Evolutionary conservation across 2,113 vertebrate genomes (phyloP).

Genomic region (Sus scrofa): DNA sequence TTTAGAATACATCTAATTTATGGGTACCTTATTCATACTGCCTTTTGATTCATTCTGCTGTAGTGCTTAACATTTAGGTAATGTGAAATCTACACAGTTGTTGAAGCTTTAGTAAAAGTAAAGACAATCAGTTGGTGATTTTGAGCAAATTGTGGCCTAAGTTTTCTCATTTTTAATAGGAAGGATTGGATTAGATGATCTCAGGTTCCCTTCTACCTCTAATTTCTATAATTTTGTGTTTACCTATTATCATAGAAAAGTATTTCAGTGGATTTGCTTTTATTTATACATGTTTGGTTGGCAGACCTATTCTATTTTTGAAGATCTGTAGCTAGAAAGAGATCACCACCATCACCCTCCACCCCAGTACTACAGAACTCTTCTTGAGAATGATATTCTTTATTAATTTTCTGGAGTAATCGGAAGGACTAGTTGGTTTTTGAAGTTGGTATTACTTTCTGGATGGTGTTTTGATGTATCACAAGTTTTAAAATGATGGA

Average conservation of each 20-base stretch:
- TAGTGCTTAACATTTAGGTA: conserved; percentile 39
- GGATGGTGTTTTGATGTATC: conserved; percentile 1
- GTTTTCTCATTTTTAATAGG: conserved; percentile 42
- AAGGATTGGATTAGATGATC: neutral
- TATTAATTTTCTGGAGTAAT: neutral
- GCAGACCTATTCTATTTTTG: neutral
- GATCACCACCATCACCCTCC: no score
- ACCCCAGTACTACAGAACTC: neutral
- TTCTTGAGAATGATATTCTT: neutral
- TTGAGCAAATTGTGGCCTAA: conserved; percentile 16
- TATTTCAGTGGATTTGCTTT: conserved; percentile 36
- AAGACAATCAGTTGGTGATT: neutral
- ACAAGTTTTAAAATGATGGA: neutral
- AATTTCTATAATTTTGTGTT: conserved; percentile 32
- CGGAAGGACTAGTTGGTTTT: conserved; percentile 28
- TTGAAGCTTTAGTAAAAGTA: conserved; percentile 26
- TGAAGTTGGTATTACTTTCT: neutral
- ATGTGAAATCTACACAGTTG: neutral
- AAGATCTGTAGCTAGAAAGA: neutral
- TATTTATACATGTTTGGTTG: neutral
- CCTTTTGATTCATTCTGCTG: conserved; percentile 2
- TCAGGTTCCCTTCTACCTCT: neutral
- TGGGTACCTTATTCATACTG: neutral
- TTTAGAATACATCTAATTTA: conserved; percentile 45
- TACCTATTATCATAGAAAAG: neutral